Base-by-base conservation (phyloP, 2,888 invertebrate genomes). In the Aspidapion aeneum region DNA sequence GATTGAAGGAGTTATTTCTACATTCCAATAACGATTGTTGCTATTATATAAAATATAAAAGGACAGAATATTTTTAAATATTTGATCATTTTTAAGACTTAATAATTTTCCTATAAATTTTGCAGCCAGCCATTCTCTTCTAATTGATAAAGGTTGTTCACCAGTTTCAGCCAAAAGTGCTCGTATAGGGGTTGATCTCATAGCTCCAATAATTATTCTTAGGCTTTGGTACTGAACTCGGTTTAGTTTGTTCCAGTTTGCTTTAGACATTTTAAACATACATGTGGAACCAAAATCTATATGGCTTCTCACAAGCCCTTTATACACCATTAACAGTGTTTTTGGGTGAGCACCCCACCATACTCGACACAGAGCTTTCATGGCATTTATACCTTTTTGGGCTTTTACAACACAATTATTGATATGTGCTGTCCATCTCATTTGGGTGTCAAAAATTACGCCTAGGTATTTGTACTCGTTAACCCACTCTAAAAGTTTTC, bases 301-400 rank as follows among this genome's bases (percentile, higher is more conserved):
- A 35, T 35, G 35, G 35, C 5, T 7, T 35, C 35, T 35, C 12
- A 35, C 35, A 35, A 35, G 3, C 3, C 5, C 35, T 35, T 35
- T 35, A 12, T 35, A 35, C 12, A 35, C 12, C 3, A 7, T 35
- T 35, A 35, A 12, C 35, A 35, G 35, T 35, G 35, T 35, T 7
- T 35, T 35, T 7, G 35, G 35, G 12, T 35, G 5, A 35, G 61
- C 21, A 18, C 61, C 57, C 56, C 61, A 61, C 57, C 61, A 61
- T 7, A 20, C 20, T 61, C 57, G 55, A n/a, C 20, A 18, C 2
- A 61, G 7, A 17, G 49, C 21, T 48, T n/a, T 61, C 50, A 61
- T 56, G 16, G 56, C 21, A 20, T 61, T 61, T 18, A 57, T 61
- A 22, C 61, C 61, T 57, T 49, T 55, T 35, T 55, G 49, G 7